Evolutionary conservation across 2,888 invertebrate genomes (phyloP).

Genomic region (Agonum fuliginosum): DNA sequence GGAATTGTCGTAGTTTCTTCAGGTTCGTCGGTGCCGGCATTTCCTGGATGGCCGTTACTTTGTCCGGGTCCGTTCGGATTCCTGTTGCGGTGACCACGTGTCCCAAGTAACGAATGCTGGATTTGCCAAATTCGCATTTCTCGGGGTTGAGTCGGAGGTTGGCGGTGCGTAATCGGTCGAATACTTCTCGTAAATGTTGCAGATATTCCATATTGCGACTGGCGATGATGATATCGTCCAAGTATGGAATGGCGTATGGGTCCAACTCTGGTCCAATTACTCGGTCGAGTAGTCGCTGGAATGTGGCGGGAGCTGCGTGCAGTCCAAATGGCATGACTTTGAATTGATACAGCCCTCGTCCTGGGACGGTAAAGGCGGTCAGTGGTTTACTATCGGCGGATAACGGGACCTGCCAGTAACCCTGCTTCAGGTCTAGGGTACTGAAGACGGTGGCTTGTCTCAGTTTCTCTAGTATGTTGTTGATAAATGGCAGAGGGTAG

Average conservation of each 20-base stretch:
- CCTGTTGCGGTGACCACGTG: slow-evolving; percentile 54
- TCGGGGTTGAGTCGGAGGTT: slow-evolving; percentile 61
- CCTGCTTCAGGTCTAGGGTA: no score
- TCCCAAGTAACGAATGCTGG: slow-evolving; percentile 61
- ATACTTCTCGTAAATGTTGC: slow-evolving; percentile 58
- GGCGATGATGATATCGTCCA: slow-evolving; percentile 64
- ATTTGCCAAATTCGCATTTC: slow-evolving; percentile 62
- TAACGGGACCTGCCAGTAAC: no score
- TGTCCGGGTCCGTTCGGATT: slow-evolving; percentile 42
- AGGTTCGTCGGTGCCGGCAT: slow-evolving; percentile 8
- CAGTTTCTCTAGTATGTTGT: no score
- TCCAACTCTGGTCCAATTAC: slow-evolving; percentile 65
- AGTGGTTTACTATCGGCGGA: no score
- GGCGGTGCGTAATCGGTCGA: slow-evolving; percentile 60
- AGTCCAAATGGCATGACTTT: slow-evolving; percentile 66
- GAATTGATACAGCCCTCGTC: slow-evolving; percentile 67
- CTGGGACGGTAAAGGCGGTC: no score
- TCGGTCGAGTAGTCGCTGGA: slow-evolving; percentile 65
- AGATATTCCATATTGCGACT: slow-evolving; percentile 58
- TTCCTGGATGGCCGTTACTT: slow-evolving; percentile 57
- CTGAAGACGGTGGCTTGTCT: no score
- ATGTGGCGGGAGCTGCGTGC: slow-evolving; percentile 65
- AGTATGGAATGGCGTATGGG: slow-evolving; percentile 61
- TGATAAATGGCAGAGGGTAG: no score
- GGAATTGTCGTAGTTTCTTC: slow-evolving; percentile 45